A percentile compares a stretch with the other conserved stretches of the same genome.
These are phyloP conservation scores for Lagenorhynchus albirostris DNA, from an alignment of 2,113 vertebrate species.

Conservation along the genomic window DNA sequence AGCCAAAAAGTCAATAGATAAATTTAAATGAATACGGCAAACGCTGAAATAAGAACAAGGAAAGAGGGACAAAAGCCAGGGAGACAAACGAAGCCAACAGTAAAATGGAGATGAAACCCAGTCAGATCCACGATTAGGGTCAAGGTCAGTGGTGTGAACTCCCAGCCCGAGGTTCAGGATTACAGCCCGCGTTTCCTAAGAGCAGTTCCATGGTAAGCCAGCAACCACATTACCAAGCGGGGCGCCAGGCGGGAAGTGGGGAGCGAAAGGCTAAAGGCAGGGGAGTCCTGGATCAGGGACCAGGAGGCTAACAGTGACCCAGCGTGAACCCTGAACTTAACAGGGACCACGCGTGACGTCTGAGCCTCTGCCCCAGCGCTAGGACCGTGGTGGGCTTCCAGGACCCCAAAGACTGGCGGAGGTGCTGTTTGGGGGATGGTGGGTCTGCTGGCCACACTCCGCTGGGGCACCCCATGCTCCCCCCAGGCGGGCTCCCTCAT, in stretches of 20 bases:
- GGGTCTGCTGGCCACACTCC: not conserved
- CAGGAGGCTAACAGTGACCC: accelerated
- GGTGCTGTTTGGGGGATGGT: too few relatives aligned
- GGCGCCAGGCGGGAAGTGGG: accelerated
- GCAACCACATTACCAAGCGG: accelerated
- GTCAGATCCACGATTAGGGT: accelerated
- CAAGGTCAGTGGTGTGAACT: not conserved
- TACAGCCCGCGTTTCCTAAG: accelerated
- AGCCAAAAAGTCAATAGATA: not conserved
- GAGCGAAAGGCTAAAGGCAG: not conserved
- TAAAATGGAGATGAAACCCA: not conserved
- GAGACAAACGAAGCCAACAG: not conserved
- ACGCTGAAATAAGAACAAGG: not conserved
- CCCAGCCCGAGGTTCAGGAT: not conserved
- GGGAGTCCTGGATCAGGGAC: too few relatives aligned
- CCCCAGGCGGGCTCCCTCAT: not conserved
- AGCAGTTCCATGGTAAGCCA: accelerated
- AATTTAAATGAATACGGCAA: not conserved
- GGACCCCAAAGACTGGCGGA: not conserved
- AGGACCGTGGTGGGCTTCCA: accelerated
- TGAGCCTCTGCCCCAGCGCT: accelerated
- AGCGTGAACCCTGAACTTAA: not conserved
- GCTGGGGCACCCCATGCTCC: accelerated
- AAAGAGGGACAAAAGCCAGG: not conserved
- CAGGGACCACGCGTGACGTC: accelerated